Evolutionary conservation across 2,888 invertebrate species (phyloP).

Genomic region (Nesidiocoris tenuis): DNA sequence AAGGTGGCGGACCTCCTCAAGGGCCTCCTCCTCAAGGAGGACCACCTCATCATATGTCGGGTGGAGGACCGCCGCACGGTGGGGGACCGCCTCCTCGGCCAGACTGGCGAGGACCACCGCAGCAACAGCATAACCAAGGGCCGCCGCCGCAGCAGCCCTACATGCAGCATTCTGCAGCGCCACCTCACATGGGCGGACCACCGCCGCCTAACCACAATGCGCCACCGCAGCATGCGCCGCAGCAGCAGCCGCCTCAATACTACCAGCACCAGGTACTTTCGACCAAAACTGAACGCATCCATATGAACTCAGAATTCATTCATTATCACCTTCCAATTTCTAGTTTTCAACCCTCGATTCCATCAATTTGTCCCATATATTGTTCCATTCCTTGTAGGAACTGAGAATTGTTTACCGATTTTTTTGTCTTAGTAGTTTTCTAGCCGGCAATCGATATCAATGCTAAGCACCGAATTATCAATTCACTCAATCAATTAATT

Average conservation of each 20-base stretch:
- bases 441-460: too few relatives aligned
- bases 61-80: conserved; percentile 12
- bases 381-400: too few relatives aligned
- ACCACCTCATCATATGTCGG: conserved; percentile 54
- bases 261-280: conserved; percentile 33
- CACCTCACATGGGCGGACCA: conserved; percentile 29
- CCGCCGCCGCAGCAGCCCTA: conserved; percentile 58
- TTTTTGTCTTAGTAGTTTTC: too few relatives aligned
- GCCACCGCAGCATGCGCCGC: not conserved
- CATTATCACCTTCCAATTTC: too few relatives aligned
- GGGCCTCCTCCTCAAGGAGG: conserved; percentile 55
- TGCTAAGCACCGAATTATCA: too few relatives aligned
- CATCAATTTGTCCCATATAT: too few relatives aligned
- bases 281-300: too few relatives aligned
- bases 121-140: conserved; percentile 56
- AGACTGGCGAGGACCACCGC: conserved; percentile 59
- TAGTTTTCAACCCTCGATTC: too few relatives aligned
- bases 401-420: too few relatives aligned
- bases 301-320: too few relatives aligned
- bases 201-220: conserved; percentile 15
- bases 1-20: conserved; percentile 25
- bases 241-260: conserved; percentile 31
- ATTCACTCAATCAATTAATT: too few relatives aligned
- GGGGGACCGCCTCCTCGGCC: conserved; percentile 29
- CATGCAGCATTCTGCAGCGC: conserved; percentile 42